Percentiles rank a stretch among this genome's conserved stretches.
phyloP scores from a whole-genome alignment of 2,113 vertebrate species.

The Ifrita kowaldi region DNA sequence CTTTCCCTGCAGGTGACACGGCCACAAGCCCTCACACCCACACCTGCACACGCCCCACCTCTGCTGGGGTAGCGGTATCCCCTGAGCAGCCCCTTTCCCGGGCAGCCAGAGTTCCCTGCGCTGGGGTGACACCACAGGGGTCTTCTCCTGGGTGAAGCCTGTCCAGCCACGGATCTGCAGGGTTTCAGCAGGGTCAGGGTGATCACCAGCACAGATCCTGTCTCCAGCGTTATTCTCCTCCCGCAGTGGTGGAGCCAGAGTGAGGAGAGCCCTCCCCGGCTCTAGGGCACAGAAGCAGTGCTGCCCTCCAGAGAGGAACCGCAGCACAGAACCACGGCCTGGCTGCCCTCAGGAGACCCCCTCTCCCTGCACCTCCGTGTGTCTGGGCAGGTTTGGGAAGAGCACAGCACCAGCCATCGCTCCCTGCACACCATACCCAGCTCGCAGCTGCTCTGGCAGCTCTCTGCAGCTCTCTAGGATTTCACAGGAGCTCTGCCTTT shows the following conservation, averaged over 20 bases:
- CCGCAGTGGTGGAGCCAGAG: not conserved
- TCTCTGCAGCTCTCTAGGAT: not conserved
- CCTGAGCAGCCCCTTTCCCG: not conserved
- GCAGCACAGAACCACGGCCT: not conserved
- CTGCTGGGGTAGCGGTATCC: not conserved
- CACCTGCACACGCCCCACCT: not conserved
- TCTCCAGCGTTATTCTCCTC: not conserved
- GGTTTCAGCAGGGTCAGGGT: not conserved
- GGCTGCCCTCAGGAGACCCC: not conserved
- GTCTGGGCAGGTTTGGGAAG: not conserved
- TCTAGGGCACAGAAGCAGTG: not conserved
- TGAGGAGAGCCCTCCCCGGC: not conserved
- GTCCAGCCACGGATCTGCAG: not conserved
- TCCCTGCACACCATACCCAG: not conserved
- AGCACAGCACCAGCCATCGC: not conserved
- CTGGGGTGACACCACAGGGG: not conserved
- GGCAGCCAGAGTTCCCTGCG: not conserved
- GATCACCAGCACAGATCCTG: not conserved
- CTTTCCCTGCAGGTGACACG: not conserved
- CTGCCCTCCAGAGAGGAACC: not conserved
- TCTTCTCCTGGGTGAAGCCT: not conserved
- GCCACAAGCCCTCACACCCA: not conserved
- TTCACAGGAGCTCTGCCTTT: not conserved
- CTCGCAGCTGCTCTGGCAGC: not conserved
- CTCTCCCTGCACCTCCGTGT: not conserved